A percentile compares a stretch with the other conserved stretches of the same genome.
Conservation (phyloP, 2,113 vertebrate species). For the Ptilorrhoa leucosticta region DNA sequence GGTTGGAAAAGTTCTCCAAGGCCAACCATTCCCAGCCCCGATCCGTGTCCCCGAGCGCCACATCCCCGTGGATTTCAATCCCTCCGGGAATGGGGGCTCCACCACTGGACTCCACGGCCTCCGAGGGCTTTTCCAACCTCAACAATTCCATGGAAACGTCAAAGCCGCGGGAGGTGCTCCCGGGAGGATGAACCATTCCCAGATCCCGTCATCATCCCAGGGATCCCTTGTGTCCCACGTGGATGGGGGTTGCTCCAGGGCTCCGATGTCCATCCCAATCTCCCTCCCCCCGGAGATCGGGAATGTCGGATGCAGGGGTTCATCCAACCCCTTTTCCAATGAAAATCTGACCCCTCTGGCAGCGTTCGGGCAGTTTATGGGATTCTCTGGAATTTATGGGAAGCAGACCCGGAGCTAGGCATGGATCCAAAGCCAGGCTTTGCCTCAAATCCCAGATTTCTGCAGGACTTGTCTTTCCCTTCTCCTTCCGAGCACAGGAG, state of each 20-base stretch:
- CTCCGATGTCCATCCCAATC: not conserved
- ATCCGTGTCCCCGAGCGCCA: fast-evolving
- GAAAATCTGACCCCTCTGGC: not conserved
- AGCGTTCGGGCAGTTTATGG: not conserved
- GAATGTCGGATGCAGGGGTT: not conserved
- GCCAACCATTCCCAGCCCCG: not conserved
- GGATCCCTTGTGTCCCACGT: fast-evolving
- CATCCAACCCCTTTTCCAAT: not conserved
- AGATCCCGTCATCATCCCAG: not conserved
- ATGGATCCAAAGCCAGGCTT: not conserved
- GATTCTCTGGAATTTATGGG: not conserved
- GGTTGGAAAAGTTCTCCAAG: not conserved
- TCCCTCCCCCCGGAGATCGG: not conserved
- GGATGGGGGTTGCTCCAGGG: not conserved
- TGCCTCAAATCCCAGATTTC: not conserved
- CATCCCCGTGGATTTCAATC: not conserved
- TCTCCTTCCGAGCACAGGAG: not conserved
- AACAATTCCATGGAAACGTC: not conserved
- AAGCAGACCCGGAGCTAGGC: not conserved
- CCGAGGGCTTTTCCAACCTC: not conserved
- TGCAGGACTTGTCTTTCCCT: not conserved
- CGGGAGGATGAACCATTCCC: not conserved
- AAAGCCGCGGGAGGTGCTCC: not conserved
- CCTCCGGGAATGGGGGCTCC: not conserved
- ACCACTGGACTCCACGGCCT: fast-evolving